Evolutionary conservation across 1,140 invertebrate species (phyloP).

Genomic region (Eumeta japonica): DNA sequence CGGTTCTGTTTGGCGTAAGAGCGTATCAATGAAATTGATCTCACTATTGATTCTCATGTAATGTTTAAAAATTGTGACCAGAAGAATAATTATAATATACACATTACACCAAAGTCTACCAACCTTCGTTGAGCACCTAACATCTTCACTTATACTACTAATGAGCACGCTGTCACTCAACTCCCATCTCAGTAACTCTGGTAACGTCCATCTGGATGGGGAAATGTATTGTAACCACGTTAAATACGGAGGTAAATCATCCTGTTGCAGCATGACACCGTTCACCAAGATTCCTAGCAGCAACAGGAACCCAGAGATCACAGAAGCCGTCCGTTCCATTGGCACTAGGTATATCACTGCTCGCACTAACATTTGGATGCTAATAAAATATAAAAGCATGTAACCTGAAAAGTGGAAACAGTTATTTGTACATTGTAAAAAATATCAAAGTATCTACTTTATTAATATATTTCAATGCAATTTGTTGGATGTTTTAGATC

Average conservation of each 20-base stretch:
- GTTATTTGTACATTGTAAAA: constrained; percentile 5
- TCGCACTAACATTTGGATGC: constrained; percentile 69
- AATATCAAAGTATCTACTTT: not conserved
- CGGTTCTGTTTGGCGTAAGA: no score
- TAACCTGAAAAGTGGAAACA: constrained; percentile 57
- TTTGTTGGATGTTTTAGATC: not conserved
- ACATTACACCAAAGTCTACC: not conserved
- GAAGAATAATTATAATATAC: not conserved
- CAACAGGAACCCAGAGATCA: constrained; percentile 64
- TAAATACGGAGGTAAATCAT: constrained; percentile 68
- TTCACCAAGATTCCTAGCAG: constrained; percentile 65
- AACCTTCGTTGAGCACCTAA: constrained; percentile 63
- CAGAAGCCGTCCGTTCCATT: constrained; percentile 58
- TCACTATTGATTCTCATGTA: no score
- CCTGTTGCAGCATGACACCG: constrained; percentile 71
- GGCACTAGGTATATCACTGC: constrained; percentile 67
- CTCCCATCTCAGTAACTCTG: constrained; percentile 66
- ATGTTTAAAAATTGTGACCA: no score
- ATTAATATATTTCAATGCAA: not conserved
- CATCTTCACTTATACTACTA: constrained; percentile 57
- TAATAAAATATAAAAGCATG: constrained; percentile 75
- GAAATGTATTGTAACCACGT: constrained; percentile 69
- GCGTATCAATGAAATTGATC: no score
- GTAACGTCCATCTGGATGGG: constrained; percentile 73
- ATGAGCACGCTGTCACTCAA: constrained; percentile 61